A percentile compares a stretch with the other conserved stretches of the same genome.
Conservation (phyloP, 2,888 invertebrate genomes). For the Trypoxylon attenuatum region DNA sequence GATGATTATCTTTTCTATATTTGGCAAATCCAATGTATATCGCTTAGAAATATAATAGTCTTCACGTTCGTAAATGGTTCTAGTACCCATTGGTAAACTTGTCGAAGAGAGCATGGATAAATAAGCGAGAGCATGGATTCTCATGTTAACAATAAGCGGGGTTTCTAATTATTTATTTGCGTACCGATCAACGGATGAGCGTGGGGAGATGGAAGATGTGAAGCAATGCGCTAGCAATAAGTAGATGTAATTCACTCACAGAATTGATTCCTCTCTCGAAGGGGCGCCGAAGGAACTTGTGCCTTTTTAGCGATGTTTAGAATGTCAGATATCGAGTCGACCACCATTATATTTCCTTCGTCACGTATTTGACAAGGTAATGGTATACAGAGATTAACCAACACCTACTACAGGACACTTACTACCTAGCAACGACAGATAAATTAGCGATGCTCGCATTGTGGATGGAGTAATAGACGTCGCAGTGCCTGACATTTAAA, state of each 20-base stretch:
- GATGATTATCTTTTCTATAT: not conserved
- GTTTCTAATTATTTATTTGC: not conserved
- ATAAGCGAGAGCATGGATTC: not conserved
- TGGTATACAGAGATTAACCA: conserved; percentile 47
- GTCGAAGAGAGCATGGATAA: conserved; percentile 1
- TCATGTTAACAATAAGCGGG: not conserved
- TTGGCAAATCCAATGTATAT: not conserved
- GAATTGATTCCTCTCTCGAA: conserved; percentile 18
- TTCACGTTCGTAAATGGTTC: not conserved
- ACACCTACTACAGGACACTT: conserved; percentile 43
- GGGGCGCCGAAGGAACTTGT: not conserved
- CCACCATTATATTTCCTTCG: conserved; percentile 41
- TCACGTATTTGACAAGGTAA: conserved; percentile 45
- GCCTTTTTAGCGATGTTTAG: conserved; percentile 34
- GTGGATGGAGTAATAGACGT: conserved; percentile 58
- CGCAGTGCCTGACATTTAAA: conserved; percentile 57
- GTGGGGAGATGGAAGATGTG: not conserved
- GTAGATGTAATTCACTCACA: too few relatives aligned
- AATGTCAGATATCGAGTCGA: conserved; percentile 44
- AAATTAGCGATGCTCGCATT: conserved; percentile 60
- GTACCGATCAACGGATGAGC: not conserved
- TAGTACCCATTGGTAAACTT: not conserved
- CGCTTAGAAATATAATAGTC: not conserved
- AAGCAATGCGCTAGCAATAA: not conserved
- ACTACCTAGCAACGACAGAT: conserved; percentile 50